Conservation (phyloP, 64 coral and sea anemone species). For the Stichodactyla mertensii region DNA sequence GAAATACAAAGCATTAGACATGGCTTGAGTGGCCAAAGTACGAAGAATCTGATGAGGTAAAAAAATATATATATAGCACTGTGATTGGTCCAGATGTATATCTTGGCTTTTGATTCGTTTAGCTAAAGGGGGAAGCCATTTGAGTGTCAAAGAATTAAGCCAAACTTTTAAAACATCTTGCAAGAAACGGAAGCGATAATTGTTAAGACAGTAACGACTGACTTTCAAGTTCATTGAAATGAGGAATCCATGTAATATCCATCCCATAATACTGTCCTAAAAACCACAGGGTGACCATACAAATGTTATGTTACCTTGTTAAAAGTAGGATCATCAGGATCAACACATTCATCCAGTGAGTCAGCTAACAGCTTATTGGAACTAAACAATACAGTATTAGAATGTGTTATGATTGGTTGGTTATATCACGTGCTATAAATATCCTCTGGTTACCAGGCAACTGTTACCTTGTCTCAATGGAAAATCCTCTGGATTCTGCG, state of each 20-base stretch:
- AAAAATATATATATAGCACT: background rate
- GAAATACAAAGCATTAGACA: constrained; percentile 89
- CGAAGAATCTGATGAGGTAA: constrained; percentile 48
- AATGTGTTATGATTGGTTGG: background rate
- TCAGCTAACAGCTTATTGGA: constrained; percentile 78
- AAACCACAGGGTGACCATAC: background rate
- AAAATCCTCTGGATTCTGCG: constrained; percentile 79
- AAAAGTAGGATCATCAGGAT: constrained; percentile 63
- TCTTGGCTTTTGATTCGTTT: background rate
- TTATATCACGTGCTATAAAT: background rate
- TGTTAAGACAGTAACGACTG: no score
- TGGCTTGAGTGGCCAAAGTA: constrained; percentile 83
- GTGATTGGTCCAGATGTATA: background rate
- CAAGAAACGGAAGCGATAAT: no score
- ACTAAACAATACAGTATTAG: constrained; percentile 25
- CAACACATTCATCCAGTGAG: constrained; percentile 48
- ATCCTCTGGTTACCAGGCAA: background rate
- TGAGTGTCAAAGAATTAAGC: background rate
- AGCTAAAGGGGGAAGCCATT: background rate
- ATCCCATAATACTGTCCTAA: background rate
- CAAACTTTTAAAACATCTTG: no score
- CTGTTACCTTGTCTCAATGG: constrained; percentile 64
- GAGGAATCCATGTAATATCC: no score
- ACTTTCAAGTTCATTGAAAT: no score
- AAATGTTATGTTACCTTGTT: constrained; percentile 50